Conservation (phyloP, 1,140 invertebrate species). For the Chironomus striatipennis region DNA sequence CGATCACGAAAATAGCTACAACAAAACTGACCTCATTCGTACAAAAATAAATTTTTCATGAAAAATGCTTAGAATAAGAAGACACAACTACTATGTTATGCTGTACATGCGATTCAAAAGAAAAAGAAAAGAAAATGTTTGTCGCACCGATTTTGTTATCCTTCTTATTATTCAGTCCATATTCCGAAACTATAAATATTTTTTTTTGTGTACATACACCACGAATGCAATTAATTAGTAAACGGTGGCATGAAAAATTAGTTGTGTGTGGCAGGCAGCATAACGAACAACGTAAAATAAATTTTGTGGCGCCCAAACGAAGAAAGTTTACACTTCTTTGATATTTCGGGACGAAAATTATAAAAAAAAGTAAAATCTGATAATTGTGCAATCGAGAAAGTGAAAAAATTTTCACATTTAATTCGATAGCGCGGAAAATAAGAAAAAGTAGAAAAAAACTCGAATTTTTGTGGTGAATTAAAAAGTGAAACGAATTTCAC, state of each 20-base stretch:
- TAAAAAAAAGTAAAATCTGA: neutral
- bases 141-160: neutral
- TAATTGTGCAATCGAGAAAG: constrained; percentile 18
- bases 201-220: neutral
- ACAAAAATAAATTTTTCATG: neutral
- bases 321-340: no score
- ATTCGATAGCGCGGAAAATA: neutral
- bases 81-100: neutral
- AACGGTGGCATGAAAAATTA: neutral
- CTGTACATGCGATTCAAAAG: no score
- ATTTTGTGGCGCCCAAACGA: neutral
- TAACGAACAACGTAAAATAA: neutral
- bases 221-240: neutral
- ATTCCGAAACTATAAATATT: neutral
- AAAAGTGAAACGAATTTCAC: neutral
- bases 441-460: neutral
- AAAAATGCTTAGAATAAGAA: neutral
- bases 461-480: neutral
- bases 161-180: neutral
- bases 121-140: no score
- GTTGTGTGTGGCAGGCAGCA: neutral
- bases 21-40: constrained; percentile 17
- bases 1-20: constrained; percentile 4
- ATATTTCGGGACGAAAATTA: neutral
- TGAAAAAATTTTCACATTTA: constrained; percentile 17